Evolutionary conservation across 2,888 invertebrate species (phyloP), one percentile per base, ranked within the genome.

Genomic region (Drosophila monieri): DNA sequence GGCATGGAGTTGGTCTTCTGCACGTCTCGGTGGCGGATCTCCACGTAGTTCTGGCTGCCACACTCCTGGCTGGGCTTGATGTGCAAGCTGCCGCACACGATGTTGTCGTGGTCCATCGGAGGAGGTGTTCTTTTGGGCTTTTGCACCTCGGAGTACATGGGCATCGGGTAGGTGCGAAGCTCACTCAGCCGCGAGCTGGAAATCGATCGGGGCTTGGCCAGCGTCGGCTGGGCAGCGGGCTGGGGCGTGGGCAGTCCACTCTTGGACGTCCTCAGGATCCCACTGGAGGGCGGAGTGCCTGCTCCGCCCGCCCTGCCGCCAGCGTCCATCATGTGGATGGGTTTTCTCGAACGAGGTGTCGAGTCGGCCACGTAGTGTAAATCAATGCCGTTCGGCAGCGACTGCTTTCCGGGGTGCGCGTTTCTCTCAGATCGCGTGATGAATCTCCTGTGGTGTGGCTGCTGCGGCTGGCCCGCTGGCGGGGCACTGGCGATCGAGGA

Each of bases 291-390:
- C 0, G 68, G 14, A 21, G 60, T 60, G 35, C 44, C 61, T 4
- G 39, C 18, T 15, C 39, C 18, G 18, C 37, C 37, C 1, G 37
- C 14, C 6, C 14, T 32, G 32, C 12, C 12, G 32, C 10, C 32
- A 12, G 32, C 2, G 12, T 88, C 80, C 56, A 94, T 92, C 68
- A 95, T 93, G 80, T 95, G 94, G 77, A 96, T 95, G 32, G 95
- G 95, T 86, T 94, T 94, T 44, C 95, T 92, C 66, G 95, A 95
- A 80, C 95, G 92, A 0, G 95, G 95, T 68, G 94, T 94, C 76
- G 94, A 94, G 90, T 95, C 95, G 2, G 95, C 94, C 61, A 94
- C 93, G 84, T 95, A 95, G 69, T 94, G 93, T 83, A 93, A 94
- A 71, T 94, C 94, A 54, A 93, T 73, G 55, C 90, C 89, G 54